A percentile compares a stretch with the other conserved stretches of the same genome.
Evolutionary conservation across 2,797 vertebrate species (phyloP).

Genomic region (Gobionotothen gibberifrons): DNA sequence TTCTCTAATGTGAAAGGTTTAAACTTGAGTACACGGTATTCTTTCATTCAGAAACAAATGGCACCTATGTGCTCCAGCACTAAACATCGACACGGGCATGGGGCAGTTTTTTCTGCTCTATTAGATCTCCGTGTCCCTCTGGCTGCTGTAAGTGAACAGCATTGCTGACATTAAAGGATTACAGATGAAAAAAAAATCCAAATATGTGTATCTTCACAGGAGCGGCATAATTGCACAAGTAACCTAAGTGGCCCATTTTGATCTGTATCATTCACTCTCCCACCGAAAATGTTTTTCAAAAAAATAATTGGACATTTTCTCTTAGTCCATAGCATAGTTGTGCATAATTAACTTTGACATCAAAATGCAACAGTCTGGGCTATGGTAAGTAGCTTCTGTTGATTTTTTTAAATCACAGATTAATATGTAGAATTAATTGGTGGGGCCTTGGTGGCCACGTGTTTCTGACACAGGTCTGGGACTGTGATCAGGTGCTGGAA

Average conservation of each 20-base stretch:
- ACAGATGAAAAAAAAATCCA: constrained; percentile 67
- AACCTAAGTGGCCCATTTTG: constrained; percentile 81
- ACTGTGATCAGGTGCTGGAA: constrained; percentile 95
- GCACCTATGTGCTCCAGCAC: constrained; percentile 41
- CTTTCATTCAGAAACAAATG: constrained; percentile 38
- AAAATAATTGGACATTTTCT: constrained; percentile 84
- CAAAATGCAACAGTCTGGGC: constrained; percentile 75
- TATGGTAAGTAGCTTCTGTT: constrained; percentile 71
- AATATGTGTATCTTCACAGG: constrained; percentile 76
- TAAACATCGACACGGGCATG: constrained; percentile 54
- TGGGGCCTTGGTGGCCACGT: constrained; percentile 61
- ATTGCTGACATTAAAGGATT: constrained; percentile 75
- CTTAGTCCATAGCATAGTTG: constrained; percentile 78
- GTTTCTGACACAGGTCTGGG: constrained; percentile 72
- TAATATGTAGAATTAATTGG: constrained; percentile 84
- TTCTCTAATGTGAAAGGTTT: constrained; percentile 45
- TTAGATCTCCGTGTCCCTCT: constrained; percentile 69
- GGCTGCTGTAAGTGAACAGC: constrained; percentile 69
- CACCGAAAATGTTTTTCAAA: constrained; percentile 76
- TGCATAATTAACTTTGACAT: constrained; percentile 83
- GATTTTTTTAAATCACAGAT: constrained; percentile 71
- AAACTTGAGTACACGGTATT: constrained; percentile 27
- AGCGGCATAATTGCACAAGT: constrained; percentile 77
- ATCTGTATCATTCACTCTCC: constrained; percentile 80
- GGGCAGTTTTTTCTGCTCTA: constrained; percentile 38